Evolutionary conservation across 2,113 vertebrate species (phyloP), one percentile per base, ranked within the genome.

Genomic region (Hucho hucho): DNA sequence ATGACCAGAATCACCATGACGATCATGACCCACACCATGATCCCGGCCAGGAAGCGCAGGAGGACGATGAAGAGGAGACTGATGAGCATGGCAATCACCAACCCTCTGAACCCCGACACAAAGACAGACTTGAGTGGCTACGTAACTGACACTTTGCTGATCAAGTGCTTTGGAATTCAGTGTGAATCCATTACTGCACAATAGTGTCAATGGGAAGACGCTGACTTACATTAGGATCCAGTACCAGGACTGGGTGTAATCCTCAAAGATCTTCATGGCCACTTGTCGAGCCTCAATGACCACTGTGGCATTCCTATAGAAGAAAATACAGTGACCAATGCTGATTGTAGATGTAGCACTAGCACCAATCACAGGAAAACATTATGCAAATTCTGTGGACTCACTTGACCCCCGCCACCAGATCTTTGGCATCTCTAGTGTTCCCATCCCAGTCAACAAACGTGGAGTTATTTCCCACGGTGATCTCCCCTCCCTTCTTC

Each of bases 21-120:
- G 0, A 99, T 94, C 93, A 96, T 97, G 83, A 97, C 85, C 96
- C 97, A 98, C 64, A 98, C 91, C 96, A 99, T 97, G 78, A 98
- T 83, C 2, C 95, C 96, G 0, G 97, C 97, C 90, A 98, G 90
- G 91, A 93, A 99, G 12, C 97, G 95, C 26, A 99, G 90, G 64
- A 99, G 93, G 68, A 98, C 32, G 3, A 99, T 94, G 93, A 99
- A 99, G 64, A 96, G 83, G 4, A 99, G 90, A 75, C 97, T 99
- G 87, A 93, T 53, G 74, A 93, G 58, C 94, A 96, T 96, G 6
- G 97, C 95, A 0, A 99, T 95, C 20, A 95, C 90, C 37, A 99
- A 82, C 3, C 96, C 97, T 80, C 97, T 99, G 82, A 0, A 65
- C 63, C 65, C 63, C 78, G 79, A 74, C 65, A 13, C 24, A 1